phyloP scores from a whole-genome alignment of 2,888 invertebrate species.

The Nomada lathburiana region DNA sequence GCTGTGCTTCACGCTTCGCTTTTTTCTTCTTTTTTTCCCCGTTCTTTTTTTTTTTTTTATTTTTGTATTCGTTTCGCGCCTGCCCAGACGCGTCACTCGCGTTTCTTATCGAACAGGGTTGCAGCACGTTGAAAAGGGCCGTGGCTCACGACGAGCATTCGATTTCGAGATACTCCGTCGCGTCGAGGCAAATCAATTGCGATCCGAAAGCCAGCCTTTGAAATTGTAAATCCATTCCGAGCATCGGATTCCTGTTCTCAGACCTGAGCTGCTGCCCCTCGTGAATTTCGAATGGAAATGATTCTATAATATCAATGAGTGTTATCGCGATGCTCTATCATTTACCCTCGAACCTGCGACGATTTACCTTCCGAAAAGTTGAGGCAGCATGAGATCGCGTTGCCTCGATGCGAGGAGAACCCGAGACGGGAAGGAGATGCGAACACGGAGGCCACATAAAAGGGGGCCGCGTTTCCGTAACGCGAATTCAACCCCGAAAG shows the following conservation, averaged over 20 bases:
- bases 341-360: no score
- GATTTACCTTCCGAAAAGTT: not conserved
- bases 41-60: conserved; percentile 31
- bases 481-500: conserved; percentile 23
- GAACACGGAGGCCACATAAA: conserved; percentile 34
- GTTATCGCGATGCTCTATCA: no score
- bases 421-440: conserved; percentile 20
- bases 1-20: conserved; percentile 53
- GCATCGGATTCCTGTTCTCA: not conserved
- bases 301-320: no score
- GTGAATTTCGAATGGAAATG: not conserved
- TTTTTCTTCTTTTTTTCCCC: not conserved
- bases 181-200: conserved; percentile 17
- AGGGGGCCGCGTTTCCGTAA: conserved; percentile 18
- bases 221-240: not conserved
- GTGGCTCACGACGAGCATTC: conserved; percentile 18
- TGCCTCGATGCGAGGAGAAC: conserved; percentile 17
- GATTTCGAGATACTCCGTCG: not conserved
- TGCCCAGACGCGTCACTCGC: conserved; percentile 33
- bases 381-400: not conserved
- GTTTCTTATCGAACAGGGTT: conserved; percentile 31
- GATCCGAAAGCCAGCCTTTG: not conserved
- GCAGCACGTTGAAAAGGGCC: conserved; percentile 32
- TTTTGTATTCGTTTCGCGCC: conserved; percentile 43
- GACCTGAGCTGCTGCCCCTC: not conserved